These are phyloP conservation scores for Dynastes tityus DNA, from an alignment of 2,888 invertebrate genomes.

Conservation along the genomic window DNA sequence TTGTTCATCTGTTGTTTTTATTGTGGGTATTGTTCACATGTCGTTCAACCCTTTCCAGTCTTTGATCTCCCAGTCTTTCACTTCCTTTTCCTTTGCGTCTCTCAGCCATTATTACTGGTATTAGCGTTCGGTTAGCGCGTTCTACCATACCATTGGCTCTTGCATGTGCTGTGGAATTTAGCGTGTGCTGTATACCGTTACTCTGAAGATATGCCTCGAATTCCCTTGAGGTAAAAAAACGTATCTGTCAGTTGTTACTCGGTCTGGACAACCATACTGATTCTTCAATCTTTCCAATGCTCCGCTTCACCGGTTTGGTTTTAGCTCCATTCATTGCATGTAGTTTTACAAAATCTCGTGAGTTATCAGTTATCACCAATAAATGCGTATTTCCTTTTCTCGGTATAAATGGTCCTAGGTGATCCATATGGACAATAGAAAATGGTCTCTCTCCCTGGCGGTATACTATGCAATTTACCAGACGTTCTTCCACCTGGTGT, in stretches of 20 bases:
- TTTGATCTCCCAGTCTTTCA: not conserved
- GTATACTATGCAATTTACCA: no score
- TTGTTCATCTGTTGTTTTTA: not conserved
- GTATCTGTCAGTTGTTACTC: not conserved
- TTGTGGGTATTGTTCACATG: not conserved
- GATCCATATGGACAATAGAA: no score
- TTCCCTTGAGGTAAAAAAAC: slow-evolving; percentile 8
- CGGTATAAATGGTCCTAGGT: no score
- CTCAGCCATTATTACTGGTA: not conserved
- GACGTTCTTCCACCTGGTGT: no score
- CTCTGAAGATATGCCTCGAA: not conserved
- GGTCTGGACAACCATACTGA: not conserved
- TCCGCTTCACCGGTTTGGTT: not conserved
- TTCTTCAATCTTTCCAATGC: not conserved
- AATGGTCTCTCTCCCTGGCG: no score
- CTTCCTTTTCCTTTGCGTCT: not conserved
- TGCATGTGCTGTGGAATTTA: not conserved
- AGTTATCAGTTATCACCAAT: not conserved
- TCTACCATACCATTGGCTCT: slow-evolving; percentile 5
- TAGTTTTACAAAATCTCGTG: not conserved
- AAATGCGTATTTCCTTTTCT: no score
- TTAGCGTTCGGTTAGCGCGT: not conserved
- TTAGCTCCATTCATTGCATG: not conserved
- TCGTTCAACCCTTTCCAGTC: slow-evolving; percentile 9
- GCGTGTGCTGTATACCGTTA: not conserved